A percentile compares a stretch with the other conserved stretches of the same genome.
Evolutionary conservation across 2,888 invertebrate species (phyloP).

Genomic region (Epinotia demarniana): DNA sequence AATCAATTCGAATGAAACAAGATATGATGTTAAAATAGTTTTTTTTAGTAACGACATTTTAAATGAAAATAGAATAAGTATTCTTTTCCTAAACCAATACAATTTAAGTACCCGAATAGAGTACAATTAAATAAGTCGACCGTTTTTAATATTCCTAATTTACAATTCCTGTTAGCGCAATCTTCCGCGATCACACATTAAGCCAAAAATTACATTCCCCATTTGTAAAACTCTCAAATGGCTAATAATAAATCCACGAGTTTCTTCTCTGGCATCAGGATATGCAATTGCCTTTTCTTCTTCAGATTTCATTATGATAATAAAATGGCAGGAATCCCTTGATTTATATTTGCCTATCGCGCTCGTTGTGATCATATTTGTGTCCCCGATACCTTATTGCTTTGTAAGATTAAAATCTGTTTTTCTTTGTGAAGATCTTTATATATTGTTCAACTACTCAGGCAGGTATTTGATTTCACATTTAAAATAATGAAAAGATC

Average conservation of each 20-base stretch:
- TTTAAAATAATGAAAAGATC: neutral
- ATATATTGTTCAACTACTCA: neutral
- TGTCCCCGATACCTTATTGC: slow-evolving; percentile 54
- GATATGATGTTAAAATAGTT: too few species aligned
- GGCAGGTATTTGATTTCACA: neutral
- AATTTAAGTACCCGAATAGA: neutral
- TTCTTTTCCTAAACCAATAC: too few species aligned
- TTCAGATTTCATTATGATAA: slow-evolving; percentile 78
- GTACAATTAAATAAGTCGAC: neutral
- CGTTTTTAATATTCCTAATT: slow-evolving; percentile 2
- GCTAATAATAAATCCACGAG: slow-evolving; percentile 40
- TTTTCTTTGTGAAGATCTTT: slow-evolving; percentile 49
- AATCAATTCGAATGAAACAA: too few species aligned
- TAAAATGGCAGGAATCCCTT: slow-evolving; percentile 53
- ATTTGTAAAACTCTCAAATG: slow-evolving; percentile 18
- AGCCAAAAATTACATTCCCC: slow-evolving; percentile 30
- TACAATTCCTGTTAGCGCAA: slow-evolving; percentile 4
- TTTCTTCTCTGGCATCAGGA: slow-evolving; percentile 28
- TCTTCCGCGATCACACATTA: slow-evolving; percentile 19
- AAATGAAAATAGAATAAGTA: too few species aligned
- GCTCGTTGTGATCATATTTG: slow-evolving; percentile 57
- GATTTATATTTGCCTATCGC: slow-evolving; percentile 61
- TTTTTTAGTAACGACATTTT: too few species aligned
- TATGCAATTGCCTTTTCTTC: slow-evolving; percentile 44
- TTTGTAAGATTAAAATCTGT: slow-evolving; percentile 47